Evolutionary conservation across 2,113 vertebrate genomes (phyloP).

Genomic region (Lophotis ruficrista): DNA sequence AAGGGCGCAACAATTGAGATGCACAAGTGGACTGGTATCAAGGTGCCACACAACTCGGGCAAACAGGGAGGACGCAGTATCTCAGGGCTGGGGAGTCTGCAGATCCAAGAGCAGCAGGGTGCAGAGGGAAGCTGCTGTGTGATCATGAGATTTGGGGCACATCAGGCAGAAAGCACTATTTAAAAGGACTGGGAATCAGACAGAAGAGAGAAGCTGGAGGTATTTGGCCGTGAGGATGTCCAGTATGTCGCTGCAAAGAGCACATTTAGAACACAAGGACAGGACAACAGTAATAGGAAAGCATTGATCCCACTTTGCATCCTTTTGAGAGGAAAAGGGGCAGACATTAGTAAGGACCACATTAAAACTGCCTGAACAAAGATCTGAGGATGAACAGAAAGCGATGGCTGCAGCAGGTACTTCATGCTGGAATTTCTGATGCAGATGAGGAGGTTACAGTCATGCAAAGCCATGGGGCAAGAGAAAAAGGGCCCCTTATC

Average conservation of each 20-base stretch:
- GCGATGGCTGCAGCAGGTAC: neutral
- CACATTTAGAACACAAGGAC: neutral
- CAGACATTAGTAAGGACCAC: neutral
- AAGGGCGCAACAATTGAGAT: rapidly evolving
- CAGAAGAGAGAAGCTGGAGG: neutral
- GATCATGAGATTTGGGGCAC: neutral
- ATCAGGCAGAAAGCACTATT: neutral
- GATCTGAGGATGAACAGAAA: neutral
- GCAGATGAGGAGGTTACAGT: neutral
- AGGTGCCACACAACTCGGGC: neutral
- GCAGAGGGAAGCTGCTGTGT: neutral
- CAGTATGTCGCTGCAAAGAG: neutral
- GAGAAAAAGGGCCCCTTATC: neutral
- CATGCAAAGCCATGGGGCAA: neutral
- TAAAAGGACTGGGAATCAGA: neutral
- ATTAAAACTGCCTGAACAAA: neutral
- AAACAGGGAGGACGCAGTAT: rapidly evolving
- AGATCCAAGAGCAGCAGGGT: neutral
- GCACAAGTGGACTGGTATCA: rapidly evolving
- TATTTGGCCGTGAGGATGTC: neutral
- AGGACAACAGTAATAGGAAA: neutral
- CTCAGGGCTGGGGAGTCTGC: neutral
- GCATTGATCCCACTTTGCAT: neutral
- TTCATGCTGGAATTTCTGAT: neutral
- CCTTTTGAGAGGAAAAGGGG: neutral